A percentile compares a stretch with the other conserved stretches of the same genome.
Conservation (phyloP, 1,140 invertebrate genomes). For the Monochamus saltuarius region DNA sequence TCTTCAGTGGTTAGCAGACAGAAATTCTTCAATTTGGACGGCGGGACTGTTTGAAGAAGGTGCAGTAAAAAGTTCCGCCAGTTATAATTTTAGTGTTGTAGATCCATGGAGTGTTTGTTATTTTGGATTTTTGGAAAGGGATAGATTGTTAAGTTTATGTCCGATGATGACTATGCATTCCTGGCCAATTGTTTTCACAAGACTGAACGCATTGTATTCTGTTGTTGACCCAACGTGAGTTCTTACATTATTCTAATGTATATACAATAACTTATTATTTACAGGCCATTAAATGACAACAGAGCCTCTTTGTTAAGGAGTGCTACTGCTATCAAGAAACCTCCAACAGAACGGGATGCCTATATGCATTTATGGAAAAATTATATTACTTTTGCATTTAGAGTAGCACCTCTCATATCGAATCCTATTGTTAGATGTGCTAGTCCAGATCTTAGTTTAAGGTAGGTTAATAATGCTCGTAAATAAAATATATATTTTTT, state of each 20-base stretch:
- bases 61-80: slow-evolving; percentile 36
- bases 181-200: slow-evolving; percentile 93
- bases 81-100: slow-evolving; percentile 44
- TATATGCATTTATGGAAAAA: slow-evolving; percentile 96
- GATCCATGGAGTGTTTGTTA: slow-evolving; percentile 90
- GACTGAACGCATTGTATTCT: slow-evolving; percentile 86
- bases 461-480: slow-evolving; percentile 57
- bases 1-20: slow-evolving; percentile 92
- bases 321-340: slow-evolving; percentile 76
- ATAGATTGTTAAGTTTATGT: slow-evolving; percentile 76
- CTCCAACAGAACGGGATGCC: slow-evolving; percentile 85
- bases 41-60: slow-evolving; percentile 58
- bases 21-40: slow-evolving; percentile 87
- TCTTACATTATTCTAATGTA: neutral
- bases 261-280: slow-evolving; percentile 35
- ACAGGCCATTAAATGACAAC: slow-evolving; percentile 93
- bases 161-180: slow-evolving; percentile 83
- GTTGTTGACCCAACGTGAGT: slow-evolving; percentile 94
- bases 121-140: slow-evolving; percentile 75
- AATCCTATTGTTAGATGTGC: slow-evolving; percentile 83
- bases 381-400: slow-evolving; percentile 92
- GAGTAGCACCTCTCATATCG: slow-evolving; percentile 85
- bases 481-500: slow-evolving; percentile 7
- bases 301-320: slow-evolving; percentile 86
- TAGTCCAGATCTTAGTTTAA: slow-evolving; percentile 88